These are phyloP conservation scores for Mirounga angustirostris DNA, from an alignment of 2,113 vertebrate genomes.

Conservation along the genomic window DNA sequence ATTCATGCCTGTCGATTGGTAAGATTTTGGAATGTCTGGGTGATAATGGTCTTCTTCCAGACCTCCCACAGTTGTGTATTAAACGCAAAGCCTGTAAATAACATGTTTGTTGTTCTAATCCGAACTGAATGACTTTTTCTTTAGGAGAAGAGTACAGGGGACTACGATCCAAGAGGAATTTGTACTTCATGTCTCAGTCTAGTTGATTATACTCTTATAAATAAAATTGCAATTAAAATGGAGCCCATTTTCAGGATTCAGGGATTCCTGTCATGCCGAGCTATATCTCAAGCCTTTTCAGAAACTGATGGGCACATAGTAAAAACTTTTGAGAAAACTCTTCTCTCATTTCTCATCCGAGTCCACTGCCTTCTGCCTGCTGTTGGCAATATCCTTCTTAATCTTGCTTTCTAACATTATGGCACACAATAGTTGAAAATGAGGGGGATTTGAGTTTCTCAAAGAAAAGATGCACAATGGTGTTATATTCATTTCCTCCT, in stretches of 20 bases:
- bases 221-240: slow-evolving; percentile 12
- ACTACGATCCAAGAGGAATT: neutral
- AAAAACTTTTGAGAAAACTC: neutral
- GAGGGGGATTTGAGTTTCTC: neutral
- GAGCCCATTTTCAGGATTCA: neutral
- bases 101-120: neutral
- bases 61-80: neutral
- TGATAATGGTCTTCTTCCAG: neutral
- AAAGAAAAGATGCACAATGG: neutral
- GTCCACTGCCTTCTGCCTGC: neutral
- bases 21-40: neutral
- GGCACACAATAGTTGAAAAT: neutral
- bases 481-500: neutral
- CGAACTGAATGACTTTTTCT: neutral
- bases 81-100: neutral
- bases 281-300: neutral
- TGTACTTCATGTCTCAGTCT: neutral
- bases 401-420: neutral
- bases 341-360: neutral
- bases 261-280: neutral
- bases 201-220: neutral
- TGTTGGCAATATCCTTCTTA: neutral
- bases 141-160: neutral
- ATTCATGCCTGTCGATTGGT: neutral
- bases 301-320: neutral